Percentiles rank a stretch among this genome's conserved stretches.
Conservation (phyloP, 2,797 vertebrate genomes). For the Monodelphis domestica region DNA sequence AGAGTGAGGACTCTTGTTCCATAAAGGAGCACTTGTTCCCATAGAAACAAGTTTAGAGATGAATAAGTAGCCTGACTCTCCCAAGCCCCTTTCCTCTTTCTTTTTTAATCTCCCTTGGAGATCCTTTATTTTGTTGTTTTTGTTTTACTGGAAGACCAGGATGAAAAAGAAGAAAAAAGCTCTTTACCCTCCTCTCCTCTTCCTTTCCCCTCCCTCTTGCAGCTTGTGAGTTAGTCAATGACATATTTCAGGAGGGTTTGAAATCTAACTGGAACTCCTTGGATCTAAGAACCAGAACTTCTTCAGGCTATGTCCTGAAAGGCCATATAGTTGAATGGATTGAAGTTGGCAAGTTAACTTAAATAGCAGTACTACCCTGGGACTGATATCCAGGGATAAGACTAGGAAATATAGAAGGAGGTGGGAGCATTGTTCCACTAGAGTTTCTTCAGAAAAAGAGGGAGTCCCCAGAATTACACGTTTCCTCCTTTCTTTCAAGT, state of each 20-base stretch:
- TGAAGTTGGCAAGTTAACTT: slow-evolving; percentile 61
- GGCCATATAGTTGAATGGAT: not conserved
- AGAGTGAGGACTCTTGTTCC: slow-evolving; percentile 59
- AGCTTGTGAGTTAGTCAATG: slow-evolving; percentile 73
- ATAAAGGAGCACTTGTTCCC: slow-evolving; percentile 84
- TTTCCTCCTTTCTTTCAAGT: slow-evolving; percentile 6
- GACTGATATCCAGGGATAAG: slow-evolving; percentile 9
- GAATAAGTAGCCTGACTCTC: slow-evolving; percentile 79
- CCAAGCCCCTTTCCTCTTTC: slow-evolving; percentile 80
- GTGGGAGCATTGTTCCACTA: not conserved
- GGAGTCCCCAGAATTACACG: fast-evolving
- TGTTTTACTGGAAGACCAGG: slow-evolving; percentile 73
- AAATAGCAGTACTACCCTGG: slow-evolving; percentile 48
- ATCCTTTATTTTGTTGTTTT: slow-evolving; percentile 75
- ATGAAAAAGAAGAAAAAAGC: slow-evolving; percentile 10
- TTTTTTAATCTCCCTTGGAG: slow-evolving; percentile 77
- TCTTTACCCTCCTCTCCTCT: not conserved
- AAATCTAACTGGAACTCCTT: not conserved
- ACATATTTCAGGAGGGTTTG: slow-evolving; percentile 51
- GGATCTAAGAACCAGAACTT: slow-evolving; percentile 42
- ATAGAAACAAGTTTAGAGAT: slow-evolving; percentile 83
- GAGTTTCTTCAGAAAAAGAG: not conserved
- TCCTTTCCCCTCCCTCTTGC: slow-evolving; percentile 56
- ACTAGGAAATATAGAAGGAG: not conserved
- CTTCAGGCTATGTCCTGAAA: slow-evolving; percentile 17